Evolutionary conservation across 2,113 vertebrate species (phyloP), one percentile per base, ranked within the genome.

Genomic region (Mugil cephalus): DNA sequence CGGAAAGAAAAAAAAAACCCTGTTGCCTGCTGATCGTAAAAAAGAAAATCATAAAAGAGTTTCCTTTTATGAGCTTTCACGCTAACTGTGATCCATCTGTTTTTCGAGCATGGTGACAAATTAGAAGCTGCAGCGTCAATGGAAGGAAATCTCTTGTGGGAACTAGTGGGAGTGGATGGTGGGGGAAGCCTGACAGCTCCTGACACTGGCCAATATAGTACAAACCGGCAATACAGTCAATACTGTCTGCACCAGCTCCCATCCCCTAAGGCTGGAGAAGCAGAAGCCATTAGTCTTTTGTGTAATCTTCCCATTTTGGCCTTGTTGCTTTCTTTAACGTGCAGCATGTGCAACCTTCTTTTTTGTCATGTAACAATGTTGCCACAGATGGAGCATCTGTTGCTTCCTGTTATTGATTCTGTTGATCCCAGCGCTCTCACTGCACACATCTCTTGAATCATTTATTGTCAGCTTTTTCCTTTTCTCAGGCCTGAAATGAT

Each of bases 381-480:
- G 46, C 21, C 13, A 43, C 11, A 7, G 51, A 24, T 17, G 42
- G 38, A 53, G 40, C 53, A 21, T 79, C n/a, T 61, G 60, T 60
- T 69, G 24, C 18, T 61, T 19, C 15, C 52, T 17, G 39, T 67
- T 71, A 78, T 83, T 64, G 77, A 87, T 75, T 64, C 7, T 52
- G 65, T 58, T 0, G 1, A 63, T 45, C 34, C 62, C 56, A 0
- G 21, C 67, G 46, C 65, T 71, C 73, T 59, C 66, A 34, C 35
- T 15, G 60, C 80, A 39, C 58, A 54, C 7, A 54, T 55, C 65
- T 75, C 36, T 18, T 79, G 74, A 75, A 84, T 84, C 17, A 72
- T 87, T 83, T 75, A 87, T 75, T 8, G 69, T 50, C 46, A 60
- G n/a, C 10, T 4, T 36, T 66, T 74, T 71, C 40, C 52, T 72